These are phyloP conservation scores for Heliangelus exortis DNA, from an alignment of 2,797 vertebrate genomes.

Conservation along the genomic window DNA sequence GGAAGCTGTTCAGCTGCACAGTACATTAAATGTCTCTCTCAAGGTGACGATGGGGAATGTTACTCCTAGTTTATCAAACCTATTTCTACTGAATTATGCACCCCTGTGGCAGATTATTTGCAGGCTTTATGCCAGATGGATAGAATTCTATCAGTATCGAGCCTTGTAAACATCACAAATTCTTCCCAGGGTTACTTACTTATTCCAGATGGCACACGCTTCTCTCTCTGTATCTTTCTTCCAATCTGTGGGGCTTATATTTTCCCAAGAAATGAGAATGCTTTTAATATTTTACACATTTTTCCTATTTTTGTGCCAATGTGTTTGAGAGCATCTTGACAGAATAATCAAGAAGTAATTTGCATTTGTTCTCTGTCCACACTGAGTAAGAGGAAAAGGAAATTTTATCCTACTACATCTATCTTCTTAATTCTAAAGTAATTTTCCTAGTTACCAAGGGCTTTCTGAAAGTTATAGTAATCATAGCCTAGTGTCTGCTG, in stretches of 20 bases:
- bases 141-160: constrained; percentile 20
- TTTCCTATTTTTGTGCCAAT: constrained; percentile 28
- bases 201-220: constrained; percentile 19
- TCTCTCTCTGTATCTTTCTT: not conserved
- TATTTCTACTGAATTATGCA: constrained; percentile 22
- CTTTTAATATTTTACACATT: constrained; percentile 31
- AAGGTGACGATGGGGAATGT: not conserved
- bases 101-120: constrained; percentile 44
- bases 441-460: constrained; percentile 13
- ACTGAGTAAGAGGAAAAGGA: not conserved
- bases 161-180: constrained; percentile 38
- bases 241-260: constrained; percentile 16
- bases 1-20: not conserved
- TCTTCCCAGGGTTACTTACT: constrained; percentile 37
- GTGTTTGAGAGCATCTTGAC: not conserved
- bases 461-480: constrained; percentile 36
- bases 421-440: constrained; percentile 19
- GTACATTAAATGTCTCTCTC: not conserved
- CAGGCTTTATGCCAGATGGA: constrained; percentile 37
- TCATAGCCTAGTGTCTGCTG: not conserved
- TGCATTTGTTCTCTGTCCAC: not conserved
- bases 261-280: not conserved
- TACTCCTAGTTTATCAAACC: constrained; percentile 11
- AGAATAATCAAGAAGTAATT: constrained; percentile 21
- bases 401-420: constrained; percentile 5